Evolutionary conservation across 2,797 vertebrate genomes (phyloP).

Genomic region (Avahi laniger): DNA sequence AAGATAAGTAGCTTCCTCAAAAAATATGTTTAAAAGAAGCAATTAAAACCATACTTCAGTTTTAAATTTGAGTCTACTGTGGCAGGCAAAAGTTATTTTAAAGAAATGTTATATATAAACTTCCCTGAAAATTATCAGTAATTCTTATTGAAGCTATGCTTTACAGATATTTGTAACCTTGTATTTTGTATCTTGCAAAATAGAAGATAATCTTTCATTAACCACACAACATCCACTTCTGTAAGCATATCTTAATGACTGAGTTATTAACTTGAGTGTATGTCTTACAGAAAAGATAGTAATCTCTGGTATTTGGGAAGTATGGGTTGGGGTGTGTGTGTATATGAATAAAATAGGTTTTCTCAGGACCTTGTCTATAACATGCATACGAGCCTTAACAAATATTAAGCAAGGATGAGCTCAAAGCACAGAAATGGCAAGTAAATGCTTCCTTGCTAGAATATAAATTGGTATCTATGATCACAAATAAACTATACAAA

Average conservation of each 20-base stretch:
- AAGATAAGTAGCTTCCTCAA: not conserved
- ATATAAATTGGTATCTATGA: constrained; percentile 66
- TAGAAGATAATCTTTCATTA: constrained; percentile 81
- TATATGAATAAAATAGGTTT: constrained; percentile 73
- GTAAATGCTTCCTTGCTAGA: constrained; percentile 59
- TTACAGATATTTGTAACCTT: constrained; percentile 77
- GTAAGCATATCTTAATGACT: constrained; percentile 84
- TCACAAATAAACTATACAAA: constrained; percentile 37
- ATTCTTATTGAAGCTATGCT: constrained; percentile 55
- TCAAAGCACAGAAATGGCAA: constrained; percentile 55
- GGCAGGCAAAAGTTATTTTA: not conserved
- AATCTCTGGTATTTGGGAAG: constrained; percentile 70
- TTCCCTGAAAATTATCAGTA: constrained; percentile 66
- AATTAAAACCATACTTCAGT: not conserved
- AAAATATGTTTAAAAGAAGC: not conserved
- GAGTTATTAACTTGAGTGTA: constrained; percentile 83
- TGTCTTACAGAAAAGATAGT: constrained; percentile 77
- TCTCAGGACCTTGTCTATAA: constrained; percentile 60
- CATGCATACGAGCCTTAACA: constrained; percentile 68
- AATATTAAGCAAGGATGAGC: constrained; percentile 61
- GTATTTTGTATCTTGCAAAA: constrained; percentile 71
- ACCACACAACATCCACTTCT: constrained; percentile 84
- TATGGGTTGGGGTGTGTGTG: constrained; percentile 65
- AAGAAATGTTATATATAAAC: constrained; percentile 20
- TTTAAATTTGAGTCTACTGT: not conserved